Evolutionary conservation across 92 coral and sea anemone genomes (phyloP), one percentile per base, ranked within the genome.

Genomic region (Porites rus): DNA sequence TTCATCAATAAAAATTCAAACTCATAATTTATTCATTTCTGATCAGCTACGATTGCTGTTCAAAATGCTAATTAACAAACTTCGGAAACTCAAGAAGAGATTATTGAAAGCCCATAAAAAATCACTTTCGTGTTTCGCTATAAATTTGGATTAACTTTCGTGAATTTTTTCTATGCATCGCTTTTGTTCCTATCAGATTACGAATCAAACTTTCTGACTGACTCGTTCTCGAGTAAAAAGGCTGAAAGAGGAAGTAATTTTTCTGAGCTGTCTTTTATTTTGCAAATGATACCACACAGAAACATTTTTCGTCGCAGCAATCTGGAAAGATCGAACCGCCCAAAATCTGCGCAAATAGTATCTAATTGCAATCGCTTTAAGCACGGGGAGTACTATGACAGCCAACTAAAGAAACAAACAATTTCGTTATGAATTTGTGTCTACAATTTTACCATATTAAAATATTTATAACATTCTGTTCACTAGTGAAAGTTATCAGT

Each of bases 1-100:
- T 43, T 83, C 87, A 51, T 75, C 79, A 84, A 78, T 87, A 67
- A 78, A 85, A 79, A 84, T 85, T 78, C 74, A 92, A 78, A 66
- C 96, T 93, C 64, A 94, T 94, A 94, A 94, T 94, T 94, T 92
- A 94, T 94, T 94, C 96, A 94, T 93, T 75, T 76, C 72, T 84
- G 87, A 82, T 90, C 91, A 86, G 67, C 60, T 65, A 54, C 88
- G 91, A 86, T 87, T 90, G 84, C 84, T 81, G 82, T 86, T 86
- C 90, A 90, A 94, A 94, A 94, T 94, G 96, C 96, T 94, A 94
- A 94, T 94, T 90, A 94, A 81, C 77, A 65, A 76, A 62, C 73
- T 83, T 74, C 87, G 87, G 87, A 83, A 73, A 52, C 80, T 72
- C 73, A 83, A 64, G 74, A 83, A 83, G 80, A 73, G 64, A 60